These are phyloP conservation scores for Conus canariensis DNA, from an alignment of 2,888 invertebrate genomes.

Conservation along the genomic window DNA sequence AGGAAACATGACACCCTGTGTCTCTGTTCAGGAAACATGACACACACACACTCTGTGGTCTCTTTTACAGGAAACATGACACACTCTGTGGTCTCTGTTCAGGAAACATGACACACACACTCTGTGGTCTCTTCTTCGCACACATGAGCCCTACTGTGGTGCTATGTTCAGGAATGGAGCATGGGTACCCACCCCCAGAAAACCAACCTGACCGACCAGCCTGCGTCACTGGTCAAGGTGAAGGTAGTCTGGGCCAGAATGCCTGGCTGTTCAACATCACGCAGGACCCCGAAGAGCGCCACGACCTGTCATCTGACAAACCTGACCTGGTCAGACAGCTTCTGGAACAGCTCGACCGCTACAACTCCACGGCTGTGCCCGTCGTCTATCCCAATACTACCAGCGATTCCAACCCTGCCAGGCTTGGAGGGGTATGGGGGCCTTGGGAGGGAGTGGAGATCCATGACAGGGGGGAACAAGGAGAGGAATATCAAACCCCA, in stretches of 20 bases:
- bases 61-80: too few relatives aligned
- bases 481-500: too few relatives aligned
- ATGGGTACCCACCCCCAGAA: too few relatives aligned
- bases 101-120: too few relatives aligned
- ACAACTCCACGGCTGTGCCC: conserved; percentile 72
- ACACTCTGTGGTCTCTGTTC: too few relatives aligned
- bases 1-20: too few relatives aligned
- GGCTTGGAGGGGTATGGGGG: conserved; percentile 73
- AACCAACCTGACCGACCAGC: too few relatives aligned
- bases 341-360: conserved; percentile 62
- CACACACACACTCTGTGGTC: too few relatives aligned
- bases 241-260: conserved; percentile 57
- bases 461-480: not conserved
- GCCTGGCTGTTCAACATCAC: conserved; percentile 75
- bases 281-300: conserved; percentile 70
- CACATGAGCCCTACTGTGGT: too few relatives aligned
- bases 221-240: conserved; percentile 50
- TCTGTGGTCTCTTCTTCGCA: too few relatives aligned
- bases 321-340: conserved; percentile 64
- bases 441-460: conserved; percentile 65
- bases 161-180: too few relatives aligned
- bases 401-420: conserved; percentile 63
- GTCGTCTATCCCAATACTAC: conserved; percentile 67
- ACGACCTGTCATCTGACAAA: conserved; percentile 64
- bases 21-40: too few relatives aligned